A percentile compares a stretch with the other conserved stretches of the same genome.
Conservation (phyloP, 2,113 vertebrate genomes). For the Phrynosoma blainvillii region DNA sequence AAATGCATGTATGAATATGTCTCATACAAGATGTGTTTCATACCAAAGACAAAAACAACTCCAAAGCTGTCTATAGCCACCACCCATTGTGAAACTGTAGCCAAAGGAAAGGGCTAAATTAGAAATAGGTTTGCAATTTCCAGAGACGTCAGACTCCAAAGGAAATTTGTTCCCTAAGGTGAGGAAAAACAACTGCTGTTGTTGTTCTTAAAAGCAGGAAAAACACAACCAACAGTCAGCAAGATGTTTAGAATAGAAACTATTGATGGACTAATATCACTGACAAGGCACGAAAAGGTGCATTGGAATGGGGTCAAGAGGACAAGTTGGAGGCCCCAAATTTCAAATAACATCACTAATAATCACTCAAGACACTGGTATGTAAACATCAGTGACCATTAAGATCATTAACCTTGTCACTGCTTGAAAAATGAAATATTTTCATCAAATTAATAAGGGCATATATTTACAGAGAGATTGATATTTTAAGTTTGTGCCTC, state of each 20-base stretch:
- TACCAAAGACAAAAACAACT: neutral
- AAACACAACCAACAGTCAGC: slow-evolving; percentile 34
- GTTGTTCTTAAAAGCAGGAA: slow-evolving; percentile 32
- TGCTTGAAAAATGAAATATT: slow-evolving; percentile 28
- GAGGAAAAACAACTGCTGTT: slow-evolving; percentile 46
- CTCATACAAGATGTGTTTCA: neutral
- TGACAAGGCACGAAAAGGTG: slow-evolving; percentile 33
- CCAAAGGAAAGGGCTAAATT: neutral
- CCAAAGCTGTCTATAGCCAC: neutral
- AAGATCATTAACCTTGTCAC: neutral
- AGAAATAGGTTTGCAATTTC: neutral
- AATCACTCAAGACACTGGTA: neutral
- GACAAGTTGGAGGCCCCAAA: slow-evolving; percentile 20
- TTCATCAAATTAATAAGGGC: neutral
- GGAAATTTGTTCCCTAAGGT: slow-evolving; percentile 19
- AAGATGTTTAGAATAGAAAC: slow-evolving; percentile 32
- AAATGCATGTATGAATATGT: too few relatives aligned
- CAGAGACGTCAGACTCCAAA: slow-evolving; percentile 24
- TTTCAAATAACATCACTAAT: slow-evolving; percentile 31
- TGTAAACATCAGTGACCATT: slow-evolving; percentile 29
- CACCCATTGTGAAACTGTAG: slow-evolving; percentile 10
- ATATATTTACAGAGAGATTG: neutral
- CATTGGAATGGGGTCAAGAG: slow-evolving; percentile 49
- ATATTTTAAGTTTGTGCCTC: neutral
- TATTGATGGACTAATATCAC: slow-evolving; percentile 26